These are phyloP conservation scores for Dipodomys stephensi DNA, from an alignment of 2,113 vertebrate species.

Conservation along the genomic window DNA sequence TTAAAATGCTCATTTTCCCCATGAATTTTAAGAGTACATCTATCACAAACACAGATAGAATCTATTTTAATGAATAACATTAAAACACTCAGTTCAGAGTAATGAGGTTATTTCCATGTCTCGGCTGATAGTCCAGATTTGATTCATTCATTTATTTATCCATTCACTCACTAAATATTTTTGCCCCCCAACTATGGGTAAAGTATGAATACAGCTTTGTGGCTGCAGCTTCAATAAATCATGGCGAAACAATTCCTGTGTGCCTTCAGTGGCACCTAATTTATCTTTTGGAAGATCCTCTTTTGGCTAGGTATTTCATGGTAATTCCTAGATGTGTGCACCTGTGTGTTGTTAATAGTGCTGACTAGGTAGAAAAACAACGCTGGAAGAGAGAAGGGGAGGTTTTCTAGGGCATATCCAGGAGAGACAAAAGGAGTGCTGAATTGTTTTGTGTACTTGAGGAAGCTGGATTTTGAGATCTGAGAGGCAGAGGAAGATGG, in stretches of 20 bases:
- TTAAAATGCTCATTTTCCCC: slow-evolving; percentile 78
- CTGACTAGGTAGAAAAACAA: neutral
- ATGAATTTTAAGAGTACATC: slow-evolving; percentile 76
- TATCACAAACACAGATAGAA: slow-evolving; percentile 75
- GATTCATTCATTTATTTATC: slow-evolving; percentile 59
- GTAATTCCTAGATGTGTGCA: neutral
- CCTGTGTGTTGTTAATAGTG: neutral
- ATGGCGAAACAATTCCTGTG: neutral
- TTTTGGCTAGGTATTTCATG: neutral
- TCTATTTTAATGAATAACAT: slow-evolving; percentile 77
- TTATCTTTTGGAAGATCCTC: neutral
- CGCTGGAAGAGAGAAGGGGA: neutral
- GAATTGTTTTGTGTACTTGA: neutral
- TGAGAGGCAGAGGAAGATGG: neutral
- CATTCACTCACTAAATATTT: slow-evolving; percentile 60
- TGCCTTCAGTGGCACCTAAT: neutral
- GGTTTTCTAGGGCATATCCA: neutral
- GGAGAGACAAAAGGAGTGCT: neutral
- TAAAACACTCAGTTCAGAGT: slow-evolving; percentile 63
- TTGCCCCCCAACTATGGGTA: neutral
- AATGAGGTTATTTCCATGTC: slow-evolving; percentile 73
- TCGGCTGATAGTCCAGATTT: slow-evolving; percentile 41
- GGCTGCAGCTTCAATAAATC: slow-evolving; percentile 40
- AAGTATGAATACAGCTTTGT: slow-evolving; percentile 46
- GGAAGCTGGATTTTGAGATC: neutral